Evolutionary conservation across 1,140 invertebrate species (phyloP), one percentile per base, ranked within the genome.

Genomic region (Procambarus virginalis): DNA sequence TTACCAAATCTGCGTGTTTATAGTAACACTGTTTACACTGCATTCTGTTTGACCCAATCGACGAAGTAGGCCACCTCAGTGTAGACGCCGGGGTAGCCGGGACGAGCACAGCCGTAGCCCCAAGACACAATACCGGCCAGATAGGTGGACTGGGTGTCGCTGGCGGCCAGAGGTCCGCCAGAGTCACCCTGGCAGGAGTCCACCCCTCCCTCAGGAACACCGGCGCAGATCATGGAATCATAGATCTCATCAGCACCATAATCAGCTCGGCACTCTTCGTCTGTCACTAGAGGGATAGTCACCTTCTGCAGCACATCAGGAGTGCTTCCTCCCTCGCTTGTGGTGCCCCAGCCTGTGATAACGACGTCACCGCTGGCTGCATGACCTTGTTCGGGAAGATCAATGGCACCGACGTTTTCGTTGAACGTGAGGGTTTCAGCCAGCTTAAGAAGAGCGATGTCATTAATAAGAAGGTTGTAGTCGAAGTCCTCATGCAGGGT

Each of bases 381-480:
- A 34, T 92, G 92, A 86, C 75, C 91, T 34, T 84, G 70, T 2
- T 89, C 78, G 20, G 94, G 94, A 0, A 94, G 86, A 20, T 93
- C 89, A 17, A 94, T 94, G 5, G 93, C 82, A 2, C 94, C 93
- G 0, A 97, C 94, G 68, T 93, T 93, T 45, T 95, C 92, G 90
- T 94, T 95, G 78, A 95, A 94, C 2, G 89, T 92, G 46, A 96
- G 92, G 2, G 95, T 94, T n/a, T 93, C 93, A 12, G 93, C 94
- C 34, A 96, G 93, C 89, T 94, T 94, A 45, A 97, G 92, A 0
- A 97, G 81, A 58, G 95, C 96, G 79, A 97, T 95, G 92, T 97
- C 96, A 89, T 95, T 94, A 77, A 94, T 94, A 58, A 88, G 17
- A 6, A 22, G 81, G 51, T 22, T 45, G 0, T 4, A n/a, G n/a